Evolutionary conservation across 1,140 invertebrate species (phyloP).

Genomic region (Octopus sinensis): DNA sequence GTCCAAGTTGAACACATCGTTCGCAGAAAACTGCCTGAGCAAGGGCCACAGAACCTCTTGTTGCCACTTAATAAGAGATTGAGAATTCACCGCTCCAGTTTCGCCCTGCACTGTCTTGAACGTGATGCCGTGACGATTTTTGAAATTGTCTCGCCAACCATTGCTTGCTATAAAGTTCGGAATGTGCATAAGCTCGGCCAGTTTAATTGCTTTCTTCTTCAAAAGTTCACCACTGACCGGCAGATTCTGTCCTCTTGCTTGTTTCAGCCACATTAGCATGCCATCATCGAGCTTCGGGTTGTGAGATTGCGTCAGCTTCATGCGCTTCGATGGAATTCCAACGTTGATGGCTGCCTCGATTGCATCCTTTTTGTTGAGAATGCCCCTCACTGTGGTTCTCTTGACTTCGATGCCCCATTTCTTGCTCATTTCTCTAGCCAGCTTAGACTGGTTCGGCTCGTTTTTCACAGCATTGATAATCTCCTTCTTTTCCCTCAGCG

Average conservation of each 20-base stretch:
- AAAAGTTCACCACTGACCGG: neutral
- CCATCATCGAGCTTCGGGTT: no score
- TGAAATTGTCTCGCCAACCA: slow-evolving; percentile 23
- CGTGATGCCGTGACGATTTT: slow-evolving; percentile 19
- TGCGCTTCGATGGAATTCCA: no score
- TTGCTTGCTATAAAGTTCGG: slow-evolving; percentile 31
- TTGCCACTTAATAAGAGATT: slow-evolving; percentile 21
- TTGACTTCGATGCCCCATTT: no score
- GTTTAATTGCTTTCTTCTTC: neutral
- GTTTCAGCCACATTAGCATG: no score
- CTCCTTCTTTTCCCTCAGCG: no score
- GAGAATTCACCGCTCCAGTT: slow-evolving; percentile 20
- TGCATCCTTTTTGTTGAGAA: no score
- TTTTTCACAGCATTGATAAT: no score
- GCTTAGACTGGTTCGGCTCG: no score
- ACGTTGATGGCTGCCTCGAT: no score
- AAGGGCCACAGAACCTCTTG: slow-evolving; percentile 16
- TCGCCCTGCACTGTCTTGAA: slow-evolving; percentile 24
- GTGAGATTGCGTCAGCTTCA: no score
- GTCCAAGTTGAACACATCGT: slow-evolving; percentile 37
- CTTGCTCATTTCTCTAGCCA: no score
- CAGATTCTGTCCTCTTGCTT: neutral
- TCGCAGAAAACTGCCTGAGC: slow-evolving; percentile 16
- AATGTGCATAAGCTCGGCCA: neutral
- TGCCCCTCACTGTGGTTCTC: no score